Evolutionary conservation across 2,113 vertebrate genomes (phyloP).

Genomic region (Solenodon paradoxus): DNA sequence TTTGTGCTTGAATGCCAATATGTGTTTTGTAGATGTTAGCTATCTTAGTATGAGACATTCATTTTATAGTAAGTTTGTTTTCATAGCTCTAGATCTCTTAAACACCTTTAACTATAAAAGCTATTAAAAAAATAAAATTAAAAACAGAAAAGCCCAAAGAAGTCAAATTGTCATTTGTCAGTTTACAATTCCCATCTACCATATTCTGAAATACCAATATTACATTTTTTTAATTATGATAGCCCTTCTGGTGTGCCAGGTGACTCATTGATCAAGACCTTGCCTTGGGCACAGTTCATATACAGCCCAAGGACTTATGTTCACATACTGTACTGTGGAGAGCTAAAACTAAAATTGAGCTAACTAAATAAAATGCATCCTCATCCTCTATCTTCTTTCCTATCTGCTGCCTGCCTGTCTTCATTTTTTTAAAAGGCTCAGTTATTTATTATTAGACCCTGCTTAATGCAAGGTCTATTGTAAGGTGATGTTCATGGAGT

Average conservation of each 20-base stretch:
- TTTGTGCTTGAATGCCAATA: not conserved
- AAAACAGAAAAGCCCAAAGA: not conserved
- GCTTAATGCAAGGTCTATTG: not conserved
- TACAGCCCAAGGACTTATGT: too few species aligned
- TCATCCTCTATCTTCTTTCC: too few species aligned
- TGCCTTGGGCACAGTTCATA: too few species aligned
- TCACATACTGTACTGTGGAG: too few species aligned
- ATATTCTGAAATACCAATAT: not conserved
- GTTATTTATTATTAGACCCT: not conserved
- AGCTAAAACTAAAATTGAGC: too few species aligned
- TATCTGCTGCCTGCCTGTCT: too few species aligned
- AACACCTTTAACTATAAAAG: not conserved
- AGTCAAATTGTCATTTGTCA: not conserved
- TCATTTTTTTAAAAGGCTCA: too few species aligned
- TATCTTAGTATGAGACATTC: not conserved
- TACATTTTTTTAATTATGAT: not conserved
- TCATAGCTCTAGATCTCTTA: not conserved
- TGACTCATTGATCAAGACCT: too few species aligned
- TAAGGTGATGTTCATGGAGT: not conserved
- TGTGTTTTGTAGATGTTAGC: not conserved
- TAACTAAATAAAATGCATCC: too few species aligned
- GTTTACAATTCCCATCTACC: not conserved
- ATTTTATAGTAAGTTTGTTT: not conserved
- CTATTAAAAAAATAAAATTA: not conserved
- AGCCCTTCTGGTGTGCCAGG: too few species aligned